phyloP scores from a whole-genome alignment of 2,113 vertebrate species.

The Perognathus longimembris region DNA sequence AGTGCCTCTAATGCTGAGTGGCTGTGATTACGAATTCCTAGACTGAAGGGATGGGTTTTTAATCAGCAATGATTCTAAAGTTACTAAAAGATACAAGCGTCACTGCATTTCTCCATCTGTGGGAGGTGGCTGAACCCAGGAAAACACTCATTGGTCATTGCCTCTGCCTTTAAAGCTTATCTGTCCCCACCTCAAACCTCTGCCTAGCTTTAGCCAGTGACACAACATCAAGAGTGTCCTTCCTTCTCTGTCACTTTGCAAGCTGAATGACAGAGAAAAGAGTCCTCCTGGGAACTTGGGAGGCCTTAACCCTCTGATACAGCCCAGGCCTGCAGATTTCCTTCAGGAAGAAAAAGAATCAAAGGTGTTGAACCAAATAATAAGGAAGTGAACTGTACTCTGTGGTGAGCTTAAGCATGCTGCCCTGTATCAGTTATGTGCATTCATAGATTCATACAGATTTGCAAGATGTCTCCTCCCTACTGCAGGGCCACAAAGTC shows the following conservation, averaged over 20 bases:
- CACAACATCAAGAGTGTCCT: background rate
- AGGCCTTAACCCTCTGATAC: too few relatives aligned
- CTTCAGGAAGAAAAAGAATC: background rate
- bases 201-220: background rate
- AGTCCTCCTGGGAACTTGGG: background rate
- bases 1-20: background rate
- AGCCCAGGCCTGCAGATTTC: background rate
- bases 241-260: background rate
- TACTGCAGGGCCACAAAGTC: background rate
- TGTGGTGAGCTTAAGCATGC: background rate
- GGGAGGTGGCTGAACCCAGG: background rate
- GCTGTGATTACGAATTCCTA: background rate
- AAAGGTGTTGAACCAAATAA: background rate
- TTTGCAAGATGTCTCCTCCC: background rate
- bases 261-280: background rate
- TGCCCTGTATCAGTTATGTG: background rate
- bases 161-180: background rate
- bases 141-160: background rate
- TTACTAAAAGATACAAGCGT: background rate
- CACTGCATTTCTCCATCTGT: background rate
- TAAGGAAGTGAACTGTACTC: background rate
- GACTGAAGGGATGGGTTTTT: background rate
- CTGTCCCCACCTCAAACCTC: background rate
- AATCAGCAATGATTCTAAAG: background rate
- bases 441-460: background rate